A percentile compares a stretch with the other conserved stretches of the same genome.
Conservation (phyloP, 2,113 vertebrate genomes). For the Leptocoma aspasia region DNA sequence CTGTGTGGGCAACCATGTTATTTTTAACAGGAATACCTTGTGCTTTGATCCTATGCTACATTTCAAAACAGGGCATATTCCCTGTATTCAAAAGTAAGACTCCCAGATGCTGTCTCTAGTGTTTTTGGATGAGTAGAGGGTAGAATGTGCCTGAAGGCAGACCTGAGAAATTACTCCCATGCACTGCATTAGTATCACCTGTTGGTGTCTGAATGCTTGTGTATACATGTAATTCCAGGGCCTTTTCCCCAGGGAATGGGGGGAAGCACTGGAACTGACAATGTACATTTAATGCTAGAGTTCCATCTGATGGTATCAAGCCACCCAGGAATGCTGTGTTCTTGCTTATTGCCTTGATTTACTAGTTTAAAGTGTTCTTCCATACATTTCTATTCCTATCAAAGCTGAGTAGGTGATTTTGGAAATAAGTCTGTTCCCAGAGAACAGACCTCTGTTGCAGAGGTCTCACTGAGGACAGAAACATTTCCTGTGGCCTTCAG, state of each 20-base stretch:
- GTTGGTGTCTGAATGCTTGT: background rate
- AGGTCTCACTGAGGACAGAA: background rate
- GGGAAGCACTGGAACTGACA: background rate
- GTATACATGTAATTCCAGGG: background rate
- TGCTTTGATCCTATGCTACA: background rate
- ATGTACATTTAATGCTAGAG: background rate
- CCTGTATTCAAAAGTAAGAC: background rate
- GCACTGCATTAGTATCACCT: background rate
- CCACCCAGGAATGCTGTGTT: background rate
- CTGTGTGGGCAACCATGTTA: background rate
- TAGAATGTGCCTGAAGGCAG: conserved; percentile 7
- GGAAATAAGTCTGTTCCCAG: background rate
- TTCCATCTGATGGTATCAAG: background rate
- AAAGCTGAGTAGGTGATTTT: background rate
- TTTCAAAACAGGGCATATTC: background rate
- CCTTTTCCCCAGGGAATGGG: background rate
- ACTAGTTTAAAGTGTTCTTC: background rate
- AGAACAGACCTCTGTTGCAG: too few relatives aligned
- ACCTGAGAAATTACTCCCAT: background rate
- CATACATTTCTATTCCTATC: background rate
- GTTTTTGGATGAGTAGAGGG: background rate
- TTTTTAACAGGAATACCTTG: background rate
- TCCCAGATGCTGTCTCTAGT: background rate
- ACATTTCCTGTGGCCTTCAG: background rate
- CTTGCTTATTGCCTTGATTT: background rate